Conservation (phyloP, 2,797 vertebrate genomes). For the Atherinosoma microstoma region DNA sequence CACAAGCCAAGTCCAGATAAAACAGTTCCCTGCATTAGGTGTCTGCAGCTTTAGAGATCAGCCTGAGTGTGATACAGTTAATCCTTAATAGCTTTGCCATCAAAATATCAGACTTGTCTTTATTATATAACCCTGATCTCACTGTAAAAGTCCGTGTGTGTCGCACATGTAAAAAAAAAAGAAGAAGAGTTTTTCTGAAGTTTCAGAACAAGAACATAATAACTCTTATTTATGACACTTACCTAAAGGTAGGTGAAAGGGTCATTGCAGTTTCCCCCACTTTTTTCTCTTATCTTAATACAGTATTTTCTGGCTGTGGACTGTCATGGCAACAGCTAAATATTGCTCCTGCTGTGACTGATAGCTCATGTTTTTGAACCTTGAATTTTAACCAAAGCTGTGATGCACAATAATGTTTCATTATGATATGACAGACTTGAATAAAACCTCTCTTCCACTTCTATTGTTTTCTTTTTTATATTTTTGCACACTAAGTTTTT, state of each 20-base stretch:
- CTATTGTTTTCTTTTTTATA: too few relatives aligned
- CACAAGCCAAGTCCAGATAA: background rate
- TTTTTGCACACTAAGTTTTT: too few relatives aligned
- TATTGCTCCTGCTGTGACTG: background rate
- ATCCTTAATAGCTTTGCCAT: conserved; percentile 43
- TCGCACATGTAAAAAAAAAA: conserved; percentile 1
- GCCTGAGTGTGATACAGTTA: conserved; percentile 35
- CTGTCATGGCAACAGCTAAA: background rate
- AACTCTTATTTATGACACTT: background rate
- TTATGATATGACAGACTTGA: too few relatives aligned
- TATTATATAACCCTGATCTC: conserved; percentile 41
- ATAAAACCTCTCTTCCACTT: too few relatives aligned
- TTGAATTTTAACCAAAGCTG: background rate
- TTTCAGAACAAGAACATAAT: background rate
- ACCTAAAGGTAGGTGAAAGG: too few relatives aligned
- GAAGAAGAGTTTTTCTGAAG: background rate
- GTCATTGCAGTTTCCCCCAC: background rate
- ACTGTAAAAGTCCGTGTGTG: conserved; percentile 18
- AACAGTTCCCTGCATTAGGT: background rate
- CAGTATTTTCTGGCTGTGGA: background rate
- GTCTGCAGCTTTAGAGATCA: conserved; percentile 19
- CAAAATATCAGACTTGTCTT: conserved; percentile 19
- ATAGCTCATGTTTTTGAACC: background rate
- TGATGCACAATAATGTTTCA: too few relatives aligned
- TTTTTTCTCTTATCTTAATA: background rate